Conservation (phyloP, 2,113 vertebrate species). For the Gracilinanus agilis region DNA sequence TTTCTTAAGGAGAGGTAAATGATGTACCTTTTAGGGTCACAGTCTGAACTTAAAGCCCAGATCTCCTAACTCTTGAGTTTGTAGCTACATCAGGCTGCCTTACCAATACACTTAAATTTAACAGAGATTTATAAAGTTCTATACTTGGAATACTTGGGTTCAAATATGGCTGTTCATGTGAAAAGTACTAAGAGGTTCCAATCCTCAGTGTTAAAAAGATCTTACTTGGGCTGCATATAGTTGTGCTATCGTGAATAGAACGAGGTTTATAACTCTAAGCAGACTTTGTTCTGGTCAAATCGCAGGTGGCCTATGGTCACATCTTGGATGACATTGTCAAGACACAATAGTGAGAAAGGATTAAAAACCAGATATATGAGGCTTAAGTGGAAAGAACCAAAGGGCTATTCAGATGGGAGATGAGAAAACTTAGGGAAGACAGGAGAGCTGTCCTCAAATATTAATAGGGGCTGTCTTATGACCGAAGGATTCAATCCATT, state of each 20-base stretch:
- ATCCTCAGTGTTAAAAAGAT: not conserved
- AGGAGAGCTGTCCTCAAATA: not conserved
- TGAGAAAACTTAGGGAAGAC: not conserved
- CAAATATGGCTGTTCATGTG: not conserved
- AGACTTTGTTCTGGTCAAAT: not conserved
- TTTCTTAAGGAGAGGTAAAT: not conserved
- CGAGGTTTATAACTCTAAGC: not conserved
- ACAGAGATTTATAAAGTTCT: not conserved
- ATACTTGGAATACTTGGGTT: not conserved
- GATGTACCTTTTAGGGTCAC: not conserved
- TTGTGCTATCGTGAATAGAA: not conserved
- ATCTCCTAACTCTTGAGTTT: not conserved
- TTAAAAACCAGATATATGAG: not conserved
- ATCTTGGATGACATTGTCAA: not conserved
- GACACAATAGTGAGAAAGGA: not conserved
- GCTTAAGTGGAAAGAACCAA: not conserved
- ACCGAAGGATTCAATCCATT: not conserved
- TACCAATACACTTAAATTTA: not conserved
- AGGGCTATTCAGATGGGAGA: not conserved
- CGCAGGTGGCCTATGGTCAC: not conserved
- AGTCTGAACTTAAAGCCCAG: not conserved
- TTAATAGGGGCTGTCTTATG: not conserved
- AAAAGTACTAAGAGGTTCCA: not conserved
- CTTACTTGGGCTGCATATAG: not conserved
- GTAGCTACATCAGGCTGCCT: not conserved